Evolutionary conservation across 2,888 invertebrate species (phyloP), one percentile per base, ranked within the genome.

Genomic region (Bedellia somnulentella): DNA sequence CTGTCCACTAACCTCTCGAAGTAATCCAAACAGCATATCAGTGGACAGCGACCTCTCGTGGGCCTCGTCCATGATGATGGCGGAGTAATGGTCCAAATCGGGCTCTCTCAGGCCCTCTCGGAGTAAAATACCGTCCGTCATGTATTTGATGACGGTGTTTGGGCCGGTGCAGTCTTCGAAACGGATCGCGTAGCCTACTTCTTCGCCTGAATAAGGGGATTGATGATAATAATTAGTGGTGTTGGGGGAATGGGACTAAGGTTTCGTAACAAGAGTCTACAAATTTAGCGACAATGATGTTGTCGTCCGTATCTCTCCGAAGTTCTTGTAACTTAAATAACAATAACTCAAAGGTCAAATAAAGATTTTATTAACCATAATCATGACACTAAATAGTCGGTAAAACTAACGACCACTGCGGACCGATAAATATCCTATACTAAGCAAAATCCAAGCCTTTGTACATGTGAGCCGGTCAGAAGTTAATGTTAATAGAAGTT

Each of bases 31-130:
- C 23, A 99, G 81, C 30, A 99, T 98, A 57, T 99, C 99, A 0
- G 99, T 99, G 36, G 93, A 97, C 4, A 99, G 80, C 0, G 97
- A 97, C 2, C 99, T 77, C 67, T 99, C 99, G 68, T 99, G 99
- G 35, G 99, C 99, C 75, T 99, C 99, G 64, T 99, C 99, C 99
- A 99, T 99, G 43, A 99, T 98, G 44, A 99, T 80, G 0, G 93
- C 97, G 51, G 94, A 92, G 76, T 99, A 99, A 54, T 94, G 85
- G 61, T 99, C 98, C 39, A 99, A 76, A 63, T 99, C 98, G 0
- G 96, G 88, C 53, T 99, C 99, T 1, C 97, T 77, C 12, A 99
- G 80, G 30, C 97, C 98, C 61, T 99, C 99, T 35, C 99, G 80
- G 13, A 99, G 78, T 26, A 99, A 68, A 48, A 99, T 99, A 67